These are phyloP conservation scores for Dysmachus trigonus DNA, from an alignment of 2,888 invertebrate genomes.

Conservation along the genomic window DNA sequence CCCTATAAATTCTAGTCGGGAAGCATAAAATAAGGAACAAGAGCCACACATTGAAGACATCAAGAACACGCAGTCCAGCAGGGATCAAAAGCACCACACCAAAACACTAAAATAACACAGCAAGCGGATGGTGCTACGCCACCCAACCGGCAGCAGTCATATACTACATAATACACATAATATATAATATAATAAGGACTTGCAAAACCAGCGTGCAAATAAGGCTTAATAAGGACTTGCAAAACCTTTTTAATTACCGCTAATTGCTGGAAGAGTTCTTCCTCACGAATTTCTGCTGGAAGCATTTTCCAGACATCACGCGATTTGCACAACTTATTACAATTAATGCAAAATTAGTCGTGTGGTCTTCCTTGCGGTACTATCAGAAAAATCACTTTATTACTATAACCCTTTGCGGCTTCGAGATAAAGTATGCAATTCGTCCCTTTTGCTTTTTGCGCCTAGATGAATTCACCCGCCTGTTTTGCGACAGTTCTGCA, in stretches of 20 bases:
- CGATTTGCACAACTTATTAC: background rate
- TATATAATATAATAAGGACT: no score
- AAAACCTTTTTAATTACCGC: background rate
- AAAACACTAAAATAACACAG: no score
- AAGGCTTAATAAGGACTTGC: background rate
- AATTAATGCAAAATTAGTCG: background rate
- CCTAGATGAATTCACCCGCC: background rate
- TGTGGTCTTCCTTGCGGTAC: background rate
- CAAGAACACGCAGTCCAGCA: no score
- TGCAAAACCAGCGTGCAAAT: no score
- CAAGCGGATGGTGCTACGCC: no score
- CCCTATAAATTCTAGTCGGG: no score
- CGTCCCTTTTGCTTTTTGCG: background rate
- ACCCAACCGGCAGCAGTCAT: no score
- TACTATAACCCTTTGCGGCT: background rate
- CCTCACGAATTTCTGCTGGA: background rate
- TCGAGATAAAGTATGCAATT: background rate
- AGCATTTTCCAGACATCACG: background rate
- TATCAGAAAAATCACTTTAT: background rate
- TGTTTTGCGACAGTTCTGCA: background rate
- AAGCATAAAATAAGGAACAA: no score
- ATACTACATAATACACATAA: no score
- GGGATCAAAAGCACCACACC: no score
- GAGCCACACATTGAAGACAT: no score
- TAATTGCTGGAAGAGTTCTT: background rate